A percentile compares a stretch with the other conserved stretches of the same genome.
phyloP scores from a whole-genome alignment of 2,888 invertebrate genomes.

The Leptinotarsa tumamoca region DNA sequence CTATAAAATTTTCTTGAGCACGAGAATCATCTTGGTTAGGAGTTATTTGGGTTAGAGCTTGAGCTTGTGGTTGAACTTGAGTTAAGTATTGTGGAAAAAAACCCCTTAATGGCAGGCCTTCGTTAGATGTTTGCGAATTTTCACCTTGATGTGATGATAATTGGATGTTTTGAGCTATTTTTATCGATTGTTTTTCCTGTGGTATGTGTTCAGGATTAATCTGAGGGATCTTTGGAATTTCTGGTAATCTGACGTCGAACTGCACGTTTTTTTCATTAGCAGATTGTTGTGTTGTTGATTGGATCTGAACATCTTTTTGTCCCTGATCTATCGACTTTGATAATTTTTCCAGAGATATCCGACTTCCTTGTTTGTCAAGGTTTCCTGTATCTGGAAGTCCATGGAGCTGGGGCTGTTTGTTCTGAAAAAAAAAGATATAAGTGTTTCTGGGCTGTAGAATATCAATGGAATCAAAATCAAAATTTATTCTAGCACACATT shows the following conservation, averaged over 20 bases:
- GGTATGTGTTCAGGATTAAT: background rate
- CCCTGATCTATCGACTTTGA: conserved; percentile 2
- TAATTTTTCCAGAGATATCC: background rate
- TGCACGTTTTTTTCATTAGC: background rate
- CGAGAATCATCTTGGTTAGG: background rate
- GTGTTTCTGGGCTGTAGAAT: background rate
- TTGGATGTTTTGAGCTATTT: background rate
- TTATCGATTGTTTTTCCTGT: conserved; percentile 4
- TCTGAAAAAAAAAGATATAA: conserved; percentile 31
- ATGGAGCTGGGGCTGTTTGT: conserved; percentile 45
- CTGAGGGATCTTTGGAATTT: background rate
- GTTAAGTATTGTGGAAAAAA: conserved; percentile 8
- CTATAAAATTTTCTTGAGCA: background rate
- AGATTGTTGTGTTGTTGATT: background rate
- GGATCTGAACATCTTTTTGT: conserved; percentile 8
- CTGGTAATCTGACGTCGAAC: background rate
- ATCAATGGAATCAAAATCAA: too few relatives aligned
- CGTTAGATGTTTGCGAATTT: background rate
- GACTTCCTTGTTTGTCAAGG: conserved; percentile 30
- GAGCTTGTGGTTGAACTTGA: conserved; percentile 19
- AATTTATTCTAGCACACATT: too few relatives aligned
- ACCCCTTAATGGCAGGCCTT: background rate
- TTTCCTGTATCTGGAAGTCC: conserved; percentile 40
- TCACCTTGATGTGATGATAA: background rate
- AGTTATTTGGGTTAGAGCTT: conserved; percentile 17